Percentiles rank a stretch among this genome's conserved stretches.
Evolutionary conservation across 1,140 invertebrate genomes (phyloP).

Genomic region (Tyrophagus putrescentiae): DNA sequence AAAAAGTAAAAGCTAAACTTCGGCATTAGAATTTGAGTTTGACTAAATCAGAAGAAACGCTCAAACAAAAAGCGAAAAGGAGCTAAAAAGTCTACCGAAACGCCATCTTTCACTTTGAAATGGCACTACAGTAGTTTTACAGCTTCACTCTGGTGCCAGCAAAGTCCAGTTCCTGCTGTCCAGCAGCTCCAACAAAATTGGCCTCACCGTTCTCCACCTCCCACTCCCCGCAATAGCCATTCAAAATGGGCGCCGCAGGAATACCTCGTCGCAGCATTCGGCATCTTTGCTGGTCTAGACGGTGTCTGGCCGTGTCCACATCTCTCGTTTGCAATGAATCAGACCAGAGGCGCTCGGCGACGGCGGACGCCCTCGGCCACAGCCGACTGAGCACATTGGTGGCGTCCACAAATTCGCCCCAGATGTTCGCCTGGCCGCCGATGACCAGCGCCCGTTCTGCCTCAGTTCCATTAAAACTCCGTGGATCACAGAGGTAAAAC

Average conservation of each 20-base stretch:
- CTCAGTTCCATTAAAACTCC: slow-evolving; percentile 28
- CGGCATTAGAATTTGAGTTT: no score
- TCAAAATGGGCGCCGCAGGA: slow-evolving; percentile 31
- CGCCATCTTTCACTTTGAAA: no score
- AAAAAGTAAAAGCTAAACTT: no score
- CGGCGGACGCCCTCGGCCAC: slow-evolving; percentile 54
- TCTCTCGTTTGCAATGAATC: slow-evolving; percentile 31
- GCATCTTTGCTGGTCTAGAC: slow-evolving; percentile 30
- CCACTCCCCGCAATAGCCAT: slow-evolving; percentile 33
- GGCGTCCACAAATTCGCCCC: slow-evolving; percentile 34
- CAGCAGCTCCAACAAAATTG: no score
- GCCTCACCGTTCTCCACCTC: slow-evolving; percentile 29
- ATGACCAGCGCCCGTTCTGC: slow-evolving; percentile 19
- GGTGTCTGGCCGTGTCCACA: slow-evolving; percentile 24
- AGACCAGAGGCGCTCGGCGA: slow-evolving; percentile 70
- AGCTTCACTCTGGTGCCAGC: no score
- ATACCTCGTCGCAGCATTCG: slow-evolving; percentile 29
- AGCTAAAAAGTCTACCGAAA: no score
- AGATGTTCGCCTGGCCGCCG: slow-evolving; percentile 34
- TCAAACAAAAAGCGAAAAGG: no score
- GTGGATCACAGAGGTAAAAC: slow-evolving; percentile 38
- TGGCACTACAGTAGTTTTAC: no score
- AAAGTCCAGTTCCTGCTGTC: no score
- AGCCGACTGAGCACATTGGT: slow-evolving; percentile 27
- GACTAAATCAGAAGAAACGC: no score